phyloP scores from a whole-genome alignment of 2,113 vertebrate species.

The Meriones unguiculatus region DNA sequence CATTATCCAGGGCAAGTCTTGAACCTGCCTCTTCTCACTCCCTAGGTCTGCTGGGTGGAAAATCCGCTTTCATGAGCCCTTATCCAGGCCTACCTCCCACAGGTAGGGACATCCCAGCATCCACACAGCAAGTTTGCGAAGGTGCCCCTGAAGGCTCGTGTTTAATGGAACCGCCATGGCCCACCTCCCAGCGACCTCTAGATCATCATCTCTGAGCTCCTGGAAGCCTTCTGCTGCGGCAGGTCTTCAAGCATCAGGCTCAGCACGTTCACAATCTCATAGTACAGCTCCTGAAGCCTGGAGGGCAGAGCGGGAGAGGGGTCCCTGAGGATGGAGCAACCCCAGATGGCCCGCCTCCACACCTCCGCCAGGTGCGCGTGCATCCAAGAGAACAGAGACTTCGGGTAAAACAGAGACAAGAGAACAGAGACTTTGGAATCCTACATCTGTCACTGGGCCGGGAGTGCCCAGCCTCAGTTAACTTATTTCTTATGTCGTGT shows the following conservation, averaged over 20 bases:
- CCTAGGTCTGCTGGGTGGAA: no score
- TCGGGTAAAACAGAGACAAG: background rate
- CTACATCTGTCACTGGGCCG: background rate
- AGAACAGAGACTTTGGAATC: background rate
- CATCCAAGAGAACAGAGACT: background rate
- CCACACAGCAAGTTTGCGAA: background rate
- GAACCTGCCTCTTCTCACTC: background rate
- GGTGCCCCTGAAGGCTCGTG: background rate
- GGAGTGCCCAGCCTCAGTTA: background rate
- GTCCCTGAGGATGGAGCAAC: fast-evolving
- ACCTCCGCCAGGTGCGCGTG: background rate
- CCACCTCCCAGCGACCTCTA: background rate
- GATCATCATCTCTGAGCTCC: fast-evolving
- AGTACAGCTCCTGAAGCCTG: constrained; percentile 81
- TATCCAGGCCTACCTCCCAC: background rate
- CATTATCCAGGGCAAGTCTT: background rate
- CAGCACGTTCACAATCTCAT: constrained; percentile 22
- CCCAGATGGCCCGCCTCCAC: fast-evolving
- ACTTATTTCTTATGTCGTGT: background rate
- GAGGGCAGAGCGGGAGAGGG: constrained; percentile 25
- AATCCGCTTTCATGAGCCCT: background rate
- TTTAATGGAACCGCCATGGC: constrained; percentile 1
- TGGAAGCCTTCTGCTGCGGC: background rate
- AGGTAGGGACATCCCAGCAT: background rate
- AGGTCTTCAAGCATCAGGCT: constrained; percentile 60